Evolutionary conservation across 2,113 vertebrate genomes (phyloP), one percentile per base, ranked within the genome.

Genomic region (Oceanites oceanicus): DNA sequence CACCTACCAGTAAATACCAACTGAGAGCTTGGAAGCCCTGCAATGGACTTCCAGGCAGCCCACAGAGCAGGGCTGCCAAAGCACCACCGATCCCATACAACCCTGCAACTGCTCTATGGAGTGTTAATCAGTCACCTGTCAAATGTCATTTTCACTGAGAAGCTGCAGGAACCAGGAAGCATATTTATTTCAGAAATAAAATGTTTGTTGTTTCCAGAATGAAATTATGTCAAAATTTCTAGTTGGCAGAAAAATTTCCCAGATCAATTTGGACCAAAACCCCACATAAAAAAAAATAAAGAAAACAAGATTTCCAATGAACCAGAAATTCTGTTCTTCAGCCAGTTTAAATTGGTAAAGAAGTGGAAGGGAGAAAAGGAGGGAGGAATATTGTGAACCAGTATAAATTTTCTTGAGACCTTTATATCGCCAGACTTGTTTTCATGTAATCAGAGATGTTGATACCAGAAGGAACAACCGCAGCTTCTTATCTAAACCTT

Each of bases 111-210:
- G 29, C 70, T 78, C 76, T 42, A 38, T 11, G 4, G 75, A 93
- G 49, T 73, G 56, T 66, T 44, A 87, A 40, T 68, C 75, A 63
- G 75, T 91, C 74, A 97, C 90, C 58, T 96, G 92, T 95, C 94
- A 96, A 94, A 76, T 58, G 17, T 52, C 53, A 82, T 97, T 96
- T 91, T 82, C 67, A 73, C 49, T 90, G 78, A 96, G 77, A 92
- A 94, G 66, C 25, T 93, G 71, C 84, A 96, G 87, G 45, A 94
- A 91, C 36, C 25, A 75, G 53, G 44, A 5, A 95, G 11, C 36
- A 61, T n/a, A 58, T 42, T 86, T 66, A 70, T 88, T 92, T 79
- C 75, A 91, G 77, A 78, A 96, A 75, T 63, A 67, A 91, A 86
- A 40, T 44, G 8, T 36, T 68, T 52, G 30, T 49, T 96, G 23